Evolutionary conservation across 2,888 invertebrate genomes (phyloP).

Genomic region (Icerya purchasi): DNA sequence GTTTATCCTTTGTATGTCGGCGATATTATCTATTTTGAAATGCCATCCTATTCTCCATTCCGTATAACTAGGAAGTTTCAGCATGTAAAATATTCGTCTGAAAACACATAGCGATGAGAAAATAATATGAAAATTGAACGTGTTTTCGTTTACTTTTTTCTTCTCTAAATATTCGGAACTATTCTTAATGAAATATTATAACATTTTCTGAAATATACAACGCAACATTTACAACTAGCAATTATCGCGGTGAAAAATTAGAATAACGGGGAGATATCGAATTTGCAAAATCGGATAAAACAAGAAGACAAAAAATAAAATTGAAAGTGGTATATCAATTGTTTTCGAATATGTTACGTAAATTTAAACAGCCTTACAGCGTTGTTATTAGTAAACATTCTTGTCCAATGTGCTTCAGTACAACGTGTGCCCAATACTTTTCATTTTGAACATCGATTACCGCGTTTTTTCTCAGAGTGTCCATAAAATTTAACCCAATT

Average conservation of each 20-base stretch:
- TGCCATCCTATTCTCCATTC: constrained; percentile 58
- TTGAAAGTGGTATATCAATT: no score
- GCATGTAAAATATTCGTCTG: constrained; percentile 50
- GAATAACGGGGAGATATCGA: no score
- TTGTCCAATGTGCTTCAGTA: constrained; percentile 36
- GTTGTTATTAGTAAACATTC: constrained; percentile 45
- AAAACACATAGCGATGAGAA: constrained; percentile 17
- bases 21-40: constrained; percentile 45
- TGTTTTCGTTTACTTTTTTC: no score
- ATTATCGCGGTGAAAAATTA: no score
- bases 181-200: no score
- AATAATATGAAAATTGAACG: constrained; percentile 6
- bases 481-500: constrained; percentile 41
- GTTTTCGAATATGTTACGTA: no score
- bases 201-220: no score
- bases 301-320: no score
- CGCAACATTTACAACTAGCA: no score
- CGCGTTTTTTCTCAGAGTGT: constrained; percentile 32
- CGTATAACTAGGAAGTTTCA: constrained; percentile 44
- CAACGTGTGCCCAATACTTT: constrained; percentile 46
- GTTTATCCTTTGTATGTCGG: constrained; percentile 35
- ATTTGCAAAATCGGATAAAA: no score
- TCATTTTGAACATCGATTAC: constrained; percentile 42
- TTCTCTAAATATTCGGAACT: no score
- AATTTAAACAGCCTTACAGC: constrained; percentile 29